phyloP scores from a whole-genome alignment of 2,113 vertebrate species.

The Archocentrus centrarchus region DNA sequence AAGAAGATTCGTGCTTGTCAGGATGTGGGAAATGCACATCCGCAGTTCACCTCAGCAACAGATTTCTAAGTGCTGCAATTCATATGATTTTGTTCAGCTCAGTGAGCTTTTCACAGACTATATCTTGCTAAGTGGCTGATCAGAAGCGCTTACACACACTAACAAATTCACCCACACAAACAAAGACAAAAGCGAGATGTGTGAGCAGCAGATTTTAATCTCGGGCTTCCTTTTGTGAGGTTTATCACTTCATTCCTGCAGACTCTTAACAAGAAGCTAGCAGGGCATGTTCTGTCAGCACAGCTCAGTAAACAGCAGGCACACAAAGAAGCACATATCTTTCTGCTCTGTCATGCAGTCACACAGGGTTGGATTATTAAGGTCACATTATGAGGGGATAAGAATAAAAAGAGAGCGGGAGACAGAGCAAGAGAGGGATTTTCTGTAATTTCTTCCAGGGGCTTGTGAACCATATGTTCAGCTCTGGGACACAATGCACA shows the following conservation, averaged over 20 bases:
- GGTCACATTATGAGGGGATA: conserved; percentile 59
- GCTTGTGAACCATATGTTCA: conserved; percentile 63
- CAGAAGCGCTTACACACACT: not conserved
- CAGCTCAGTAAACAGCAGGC: conserved; percentile 23
- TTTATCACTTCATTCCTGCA: conserved; percentile 24
- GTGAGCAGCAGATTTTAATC: conserved; percentile 18
- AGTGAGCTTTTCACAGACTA: conserved; percentile 2
- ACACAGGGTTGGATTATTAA: conserved; percentile 61
- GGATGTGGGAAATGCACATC: not conserved
- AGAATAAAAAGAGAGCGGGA: conserved; percentile 25
- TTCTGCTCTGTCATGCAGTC: conserved; percentile 52
- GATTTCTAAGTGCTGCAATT: conserved; percentile 10
- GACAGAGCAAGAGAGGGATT: conserved; percentile 30
- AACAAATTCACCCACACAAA: not conserved
- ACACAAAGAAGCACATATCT: conserved; percentile 25
- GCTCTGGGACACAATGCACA: conserved; percentile 64
- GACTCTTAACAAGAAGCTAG: conserved; percentile 15
- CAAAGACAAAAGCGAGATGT: not conserved
- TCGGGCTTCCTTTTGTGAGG: not conserved
- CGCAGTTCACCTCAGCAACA: not conserved
- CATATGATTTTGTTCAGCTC: conserved; percentile 27
- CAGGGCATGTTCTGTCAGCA: conserved; percentile 38
- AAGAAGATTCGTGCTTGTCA: not conserved
- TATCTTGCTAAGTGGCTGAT: not conserved
- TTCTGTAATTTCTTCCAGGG: conserved; percentile 60